Evolutionary conservation across 1,140 invertebrate species (phyloP), one percentile per base, ranked within the genome.

Genomic region (Pseudomyrmex pallidus): DNA sequence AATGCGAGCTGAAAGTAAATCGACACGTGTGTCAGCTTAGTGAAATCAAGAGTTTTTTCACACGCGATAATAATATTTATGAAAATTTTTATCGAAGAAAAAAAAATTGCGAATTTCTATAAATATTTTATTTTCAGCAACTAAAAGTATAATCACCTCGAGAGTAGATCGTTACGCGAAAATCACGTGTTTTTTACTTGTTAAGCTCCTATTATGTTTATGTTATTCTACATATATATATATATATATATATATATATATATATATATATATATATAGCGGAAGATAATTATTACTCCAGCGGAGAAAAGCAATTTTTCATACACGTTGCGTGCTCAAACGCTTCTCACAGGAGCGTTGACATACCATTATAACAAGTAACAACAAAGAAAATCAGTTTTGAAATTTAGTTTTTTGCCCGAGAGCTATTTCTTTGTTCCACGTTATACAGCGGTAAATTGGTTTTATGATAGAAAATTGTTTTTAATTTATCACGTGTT

Each of bases 1-100:
- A 70, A 80, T 72, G 66, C 13, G 44, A 20, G 20, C 66, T 80
- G 66, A 80, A 80, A 72, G 76, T 56, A 59, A 72, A 67, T 35
- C 50, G 76, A 70, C 22, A 48, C 44, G 66, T 59, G 22, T 48
- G 57, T 70, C 56, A 59, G 17, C 54, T 61, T 50, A 50, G 10
- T 9, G 44, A 61, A 72, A 72, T 13, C 35, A 52, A 68, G 35
- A 78, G 44, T 12, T 70, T 1, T 22, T 22, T 1, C 20, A 22
- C 10, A 25, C 35, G 35, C 35, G 5, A 35, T 7, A 35, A 35
- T 35, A 35, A 35, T 35, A 35, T 35, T 35, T 35, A 7, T 35
- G 35, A 5, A 35, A 48, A 59, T 68, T 12, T n/a, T 15, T 80
- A 50, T 35, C 35, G 25, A 3, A 25, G 25, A 25, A 25, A 25